Percentiles rank a stretch among this genome's conserved stretches.
phyloP scores from a whole-genome alignment of 2,113 vertebrate genomes.

The Chamaetylas fuelleborni region DNA sequence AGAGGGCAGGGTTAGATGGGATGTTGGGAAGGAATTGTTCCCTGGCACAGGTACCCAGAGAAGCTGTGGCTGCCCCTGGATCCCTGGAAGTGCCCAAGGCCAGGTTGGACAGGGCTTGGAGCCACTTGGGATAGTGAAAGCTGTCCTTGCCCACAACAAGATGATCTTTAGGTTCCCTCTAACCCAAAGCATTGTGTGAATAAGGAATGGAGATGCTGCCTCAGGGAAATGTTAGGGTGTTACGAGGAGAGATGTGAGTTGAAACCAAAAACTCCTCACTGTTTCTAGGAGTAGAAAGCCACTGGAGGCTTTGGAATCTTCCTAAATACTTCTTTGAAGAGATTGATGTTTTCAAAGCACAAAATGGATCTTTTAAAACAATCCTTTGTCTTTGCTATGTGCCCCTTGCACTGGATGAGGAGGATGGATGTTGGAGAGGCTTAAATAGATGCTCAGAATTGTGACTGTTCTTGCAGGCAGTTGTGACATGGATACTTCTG shows the following conservation, averaged over 20 bases:
- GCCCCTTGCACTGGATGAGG: neutral
- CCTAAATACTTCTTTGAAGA: neutral
- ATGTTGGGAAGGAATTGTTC: accelerated
- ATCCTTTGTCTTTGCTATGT: accelerated
- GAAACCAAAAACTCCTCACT: accelerated
- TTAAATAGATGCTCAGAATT: neutral
- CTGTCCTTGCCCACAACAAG: neutral
- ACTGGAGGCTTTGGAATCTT: neutral
- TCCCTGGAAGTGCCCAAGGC: neutral
- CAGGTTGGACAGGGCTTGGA: accelerated
- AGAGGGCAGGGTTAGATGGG: neutral
- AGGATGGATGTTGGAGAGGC: neutral
- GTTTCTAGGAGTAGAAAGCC: neutral
- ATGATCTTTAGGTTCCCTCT: accelerated
- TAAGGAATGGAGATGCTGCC: neutral
- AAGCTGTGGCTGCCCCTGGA: neutral
- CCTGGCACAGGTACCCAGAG: neutral
- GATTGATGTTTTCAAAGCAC: neutral
- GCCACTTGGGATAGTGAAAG: accelerated
- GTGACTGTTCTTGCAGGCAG: neutral
- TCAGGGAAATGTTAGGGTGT: accelerated
- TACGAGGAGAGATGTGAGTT: no score
- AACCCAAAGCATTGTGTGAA: neutral
- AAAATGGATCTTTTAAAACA: accelerated
- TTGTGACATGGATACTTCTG: neutral